Conservation (phyloP, 2,888 invertebrate species). For the Achlya flavicornis region DNA sequence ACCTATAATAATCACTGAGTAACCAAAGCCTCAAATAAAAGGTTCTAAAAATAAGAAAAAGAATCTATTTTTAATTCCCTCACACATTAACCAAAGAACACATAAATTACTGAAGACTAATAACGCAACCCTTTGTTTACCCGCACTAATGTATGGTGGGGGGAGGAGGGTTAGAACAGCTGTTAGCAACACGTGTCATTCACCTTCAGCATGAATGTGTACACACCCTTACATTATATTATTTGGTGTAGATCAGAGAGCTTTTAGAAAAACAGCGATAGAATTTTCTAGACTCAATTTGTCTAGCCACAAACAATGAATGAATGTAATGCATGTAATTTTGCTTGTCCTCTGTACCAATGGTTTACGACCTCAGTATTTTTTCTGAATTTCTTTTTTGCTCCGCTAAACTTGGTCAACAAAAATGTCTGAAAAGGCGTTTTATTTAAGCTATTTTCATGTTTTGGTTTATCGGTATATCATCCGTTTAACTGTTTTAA, state of each 20-base stretch:
- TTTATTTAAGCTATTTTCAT: too few species aligned
- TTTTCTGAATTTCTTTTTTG: background rate
- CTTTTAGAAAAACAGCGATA: background rate
- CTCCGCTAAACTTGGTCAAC: background rate
- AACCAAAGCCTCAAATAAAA: background rate
- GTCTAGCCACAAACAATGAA: background rate
- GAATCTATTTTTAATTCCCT: constrained; percentile 9
- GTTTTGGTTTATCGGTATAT: too few species aligned
- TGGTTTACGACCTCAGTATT: background rate
- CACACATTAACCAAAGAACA: constrained; percentile 14
- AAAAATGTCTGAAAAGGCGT: too few species aligned
- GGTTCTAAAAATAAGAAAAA: background rate
- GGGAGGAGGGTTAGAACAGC: constrained; percentile 21
- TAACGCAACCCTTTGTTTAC: constrained; percentile 46
- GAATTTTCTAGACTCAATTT: constrained; percentile 2
- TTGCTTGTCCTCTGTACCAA: background rate
- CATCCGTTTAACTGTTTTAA: too few species aligned
- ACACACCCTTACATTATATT: background rate
- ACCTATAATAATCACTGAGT: background rate
- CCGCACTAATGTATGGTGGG: constrained; percentile 34
- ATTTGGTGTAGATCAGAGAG: background rate
- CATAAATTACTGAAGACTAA: constrained; percentile 16
- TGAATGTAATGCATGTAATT: background rate
- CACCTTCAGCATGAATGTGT: constrained; percentile 16
- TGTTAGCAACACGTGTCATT: constrained; percentile 33